Base-by-base conservation (phyloP, 1,140 invertebrate genomes). In the Pectinophora gossypiella region DNA sequence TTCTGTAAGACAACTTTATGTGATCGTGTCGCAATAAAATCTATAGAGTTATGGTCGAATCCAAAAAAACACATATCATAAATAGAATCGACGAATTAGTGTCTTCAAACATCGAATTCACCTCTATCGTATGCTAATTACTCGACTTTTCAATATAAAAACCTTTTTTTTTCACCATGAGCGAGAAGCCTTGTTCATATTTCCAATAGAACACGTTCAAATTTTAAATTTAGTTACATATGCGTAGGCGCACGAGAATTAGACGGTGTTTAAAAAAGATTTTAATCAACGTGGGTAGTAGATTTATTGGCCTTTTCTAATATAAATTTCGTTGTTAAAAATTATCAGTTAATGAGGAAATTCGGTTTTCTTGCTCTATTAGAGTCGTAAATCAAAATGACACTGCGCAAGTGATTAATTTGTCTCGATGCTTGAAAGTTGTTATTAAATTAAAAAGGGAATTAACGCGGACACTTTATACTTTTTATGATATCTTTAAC, bases 181-280 rank as follows among this genome's bases (percentile, higher is more conserved):
- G 65, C 64, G 63, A 70, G 67, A 49, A 49, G 58, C 48, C 63
- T 58, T 65, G 65, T 74, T 81, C 64, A 72, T 70, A 68, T 72
- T 77, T 72, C 61, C 59, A 44, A n/a, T n/a, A n/a, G n/a, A n/a
- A n/a, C n/a, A n/a, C n/a, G n/a, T 79, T 74, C 70, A 72, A 78
- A 76, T 74, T 82, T 81, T 64, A 72, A 81, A 80, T 84, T 70
- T 83, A 72, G 64, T n/a, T n/a, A n/a, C n/a, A 76, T 56, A 59
- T 65, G 75, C 79, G 82, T 85, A 70, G 82, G 82, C 75, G 78
- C 68, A 65, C 50, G 69, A n/a, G 72, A 79, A 76, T 77, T 76
- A 72, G 65, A 57, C 68, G 70, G 53, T 72, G 62, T 72, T 76
- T 74, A 68, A 72, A 76, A 40, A 72, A 79, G 73, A 83, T 75